phyloP scores from a whole-genome alignment of 1,140 invertebrate genomes.

The Zaprionus vittiger region DNA sequence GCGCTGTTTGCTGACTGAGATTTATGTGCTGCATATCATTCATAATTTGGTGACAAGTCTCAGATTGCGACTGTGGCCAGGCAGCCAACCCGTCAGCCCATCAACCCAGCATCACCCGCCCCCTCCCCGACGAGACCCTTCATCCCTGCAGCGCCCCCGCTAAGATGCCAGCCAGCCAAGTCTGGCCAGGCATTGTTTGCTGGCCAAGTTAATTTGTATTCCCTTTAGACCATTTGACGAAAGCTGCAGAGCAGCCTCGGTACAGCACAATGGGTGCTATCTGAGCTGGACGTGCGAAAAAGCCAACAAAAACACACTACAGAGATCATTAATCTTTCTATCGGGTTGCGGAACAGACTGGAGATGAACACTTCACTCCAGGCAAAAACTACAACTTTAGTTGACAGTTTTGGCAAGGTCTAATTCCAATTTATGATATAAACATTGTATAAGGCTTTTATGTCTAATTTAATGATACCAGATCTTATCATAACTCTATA shows the following conservation, averaged over 20 bases:
- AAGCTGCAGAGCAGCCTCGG: slow-evolving; percentile 33
- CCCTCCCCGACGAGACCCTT: background rate
- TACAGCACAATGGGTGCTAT: slow-evolving; percentile 1
- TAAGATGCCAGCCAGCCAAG: background rate
- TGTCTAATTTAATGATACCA: too few species aligned
- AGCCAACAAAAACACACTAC: background rate
- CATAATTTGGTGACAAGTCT: slow-evolving; percentile 83
- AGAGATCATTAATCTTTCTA: background rate
- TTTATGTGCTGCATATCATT: slow-evolving; percentile 83
- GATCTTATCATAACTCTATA: too few species aligned
- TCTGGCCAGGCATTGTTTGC: slow-evolving; percentile 50
- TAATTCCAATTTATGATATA: background rate
- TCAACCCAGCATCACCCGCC: background rate
- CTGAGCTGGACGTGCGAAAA: slow-evolving; percentile 6
- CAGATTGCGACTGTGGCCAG: slow-evolving; percentile 61
- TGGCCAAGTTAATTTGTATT: slow-evolving; percentile 79
- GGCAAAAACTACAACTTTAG: background rate
- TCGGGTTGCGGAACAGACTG: background rate
- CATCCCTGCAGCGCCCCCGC: background rate
- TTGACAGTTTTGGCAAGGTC: background rate
- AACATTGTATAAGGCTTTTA: too few species aligned
- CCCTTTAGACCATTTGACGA: slow-evolving; percentile 75
- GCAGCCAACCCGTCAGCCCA: slow-evolving; percentile 12
- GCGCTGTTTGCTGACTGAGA: slow-evolving; percentile 79
- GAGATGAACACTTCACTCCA: background rate